These are phyloP conservation scores for Agrochola macilenta DNA, from an alignment of 2,888 invertebrate species.

Conservation along the genomic window DNA sequence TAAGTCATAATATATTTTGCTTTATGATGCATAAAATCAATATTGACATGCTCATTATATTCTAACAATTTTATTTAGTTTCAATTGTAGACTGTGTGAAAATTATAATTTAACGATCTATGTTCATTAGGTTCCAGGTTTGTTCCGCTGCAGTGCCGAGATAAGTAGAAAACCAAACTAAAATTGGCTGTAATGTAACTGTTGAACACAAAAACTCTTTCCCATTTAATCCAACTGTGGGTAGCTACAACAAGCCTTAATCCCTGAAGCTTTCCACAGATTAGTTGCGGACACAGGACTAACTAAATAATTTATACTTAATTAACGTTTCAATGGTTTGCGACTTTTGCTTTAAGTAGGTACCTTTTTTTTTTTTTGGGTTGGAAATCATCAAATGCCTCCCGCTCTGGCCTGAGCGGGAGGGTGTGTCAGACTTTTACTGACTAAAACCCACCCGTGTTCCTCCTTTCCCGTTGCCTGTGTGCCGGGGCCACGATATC, in stretches of 20 bases:
- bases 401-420: too few species aligned
- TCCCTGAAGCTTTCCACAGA: slow-evolving; percentile 39
- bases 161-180: background rate
- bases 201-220: background rate
- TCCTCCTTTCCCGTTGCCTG: too few species aligned
- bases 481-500: too few species aligned
- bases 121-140: background rate
- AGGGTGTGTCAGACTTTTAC: too few species aligned
- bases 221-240: too few species aligned
- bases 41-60: background rate
- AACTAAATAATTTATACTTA: slow-evolving; percentile 52
- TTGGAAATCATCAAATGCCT: too few species aligned
- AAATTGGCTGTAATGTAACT: background rate
- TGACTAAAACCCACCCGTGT: too few species aligned
- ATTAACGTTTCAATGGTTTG: slow-evolving; percentile 52
- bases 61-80: background rate
- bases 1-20: background rate
- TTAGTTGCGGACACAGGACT: slow-evolving; percentile 46
- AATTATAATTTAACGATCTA: background rate
- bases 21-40: background rate
- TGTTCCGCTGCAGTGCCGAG: background rate
- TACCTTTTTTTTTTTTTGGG: too few species aligned
- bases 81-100: background rate
- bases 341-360: slow-evolving; percentile 28
- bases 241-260: slow-evolving; percentile 14